A percentile compares a stretch with the other conserved stretches of the same genome.
Conservation (phyloP, 2,797 vertebrate species). For the Myotis vivesi region DNA sequence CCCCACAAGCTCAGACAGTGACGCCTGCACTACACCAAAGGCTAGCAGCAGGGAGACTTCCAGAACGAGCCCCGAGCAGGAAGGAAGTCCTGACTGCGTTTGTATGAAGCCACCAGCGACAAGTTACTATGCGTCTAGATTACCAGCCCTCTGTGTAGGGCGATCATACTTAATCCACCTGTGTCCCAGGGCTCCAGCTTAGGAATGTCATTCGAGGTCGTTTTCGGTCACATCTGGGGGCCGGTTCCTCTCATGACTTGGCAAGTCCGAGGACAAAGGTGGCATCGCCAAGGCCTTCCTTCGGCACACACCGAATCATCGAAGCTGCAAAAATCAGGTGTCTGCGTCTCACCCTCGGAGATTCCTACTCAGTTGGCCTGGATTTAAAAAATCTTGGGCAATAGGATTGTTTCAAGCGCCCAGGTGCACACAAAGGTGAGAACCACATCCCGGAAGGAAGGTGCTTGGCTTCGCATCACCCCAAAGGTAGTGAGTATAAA, state of each 20-base stretch:
- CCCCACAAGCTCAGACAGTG: neutral
- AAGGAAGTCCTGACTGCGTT: neutral
- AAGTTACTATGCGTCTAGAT: neutral
- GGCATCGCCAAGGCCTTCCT: neutral
- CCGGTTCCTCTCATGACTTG: neutral
- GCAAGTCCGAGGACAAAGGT: neutral
- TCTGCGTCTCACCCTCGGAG: neutral
- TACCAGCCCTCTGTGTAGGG: neutral
- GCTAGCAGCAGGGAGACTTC: neutral
- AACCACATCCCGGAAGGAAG: neutral
- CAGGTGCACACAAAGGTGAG: neutral
- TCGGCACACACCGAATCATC: neutral
- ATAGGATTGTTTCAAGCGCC: neutral
- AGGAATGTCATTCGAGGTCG: neutral
- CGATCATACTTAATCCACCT: neutral
- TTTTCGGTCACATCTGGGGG: neutral
- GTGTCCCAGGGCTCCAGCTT: neutral
- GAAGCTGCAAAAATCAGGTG: neutral
- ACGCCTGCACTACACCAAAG: neutral
- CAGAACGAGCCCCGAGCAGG: neutral
- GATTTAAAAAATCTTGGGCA: neutral
- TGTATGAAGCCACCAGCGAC: neutral
- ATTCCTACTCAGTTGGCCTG: neutral
- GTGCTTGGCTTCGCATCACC: neutral
- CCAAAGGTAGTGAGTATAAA: neutral